Percentiles rank a stretch among this genome's conserved stretches.
These are phyloP conservation scores for Chymomyza fuscimana DNA, from an alignment of 2,888 invertebrate species.

Conservation along the genomic window DNA sequence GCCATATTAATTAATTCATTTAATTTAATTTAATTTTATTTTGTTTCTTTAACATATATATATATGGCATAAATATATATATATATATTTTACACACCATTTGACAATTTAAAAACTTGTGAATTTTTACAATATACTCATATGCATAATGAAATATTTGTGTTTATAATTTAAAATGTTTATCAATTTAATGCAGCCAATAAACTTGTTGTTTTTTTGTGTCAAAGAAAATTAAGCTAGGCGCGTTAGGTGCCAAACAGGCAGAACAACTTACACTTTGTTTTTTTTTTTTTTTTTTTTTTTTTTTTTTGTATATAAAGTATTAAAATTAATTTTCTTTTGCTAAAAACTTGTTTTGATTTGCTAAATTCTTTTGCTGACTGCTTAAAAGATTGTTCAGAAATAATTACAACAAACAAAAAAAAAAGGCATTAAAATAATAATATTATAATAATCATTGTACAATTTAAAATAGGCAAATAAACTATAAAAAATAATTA, in stretches of 20 bases:
- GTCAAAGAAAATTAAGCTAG: background rate
- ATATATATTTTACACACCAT: background rate
- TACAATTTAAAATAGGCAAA: slow-evolving; percentile 5
- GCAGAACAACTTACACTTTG: slow-evolving; percentile 26
- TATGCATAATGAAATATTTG: background rate
- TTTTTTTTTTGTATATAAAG: slow-evolving; percentile 47
- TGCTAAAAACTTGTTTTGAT: slow-evolving; percentile 25
- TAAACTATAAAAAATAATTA: slow-evolving; percentile 8
- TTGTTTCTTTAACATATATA: background rate
- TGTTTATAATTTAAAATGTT: background rate
- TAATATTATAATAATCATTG: slow-evolving; percentile 7
- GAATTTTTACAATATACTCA: background rate
- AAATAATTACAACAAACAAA: slow-evolving; percentile 2
- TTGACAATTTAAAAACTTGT: background rate
- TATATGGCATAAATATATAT: background rate
- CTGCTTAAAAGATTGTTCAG: background rate
- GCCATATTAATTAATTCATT: background rate
- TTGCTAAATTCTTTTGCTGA: slow-evolving; percentile 8
- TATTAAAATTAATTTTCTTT: slow-evolving; percentile 29
- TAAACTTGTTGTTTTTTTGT: slow-evolving; percentile 11
- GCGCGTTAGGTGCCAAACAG: slow-evolving; percentile 21
- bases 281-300: slow-evolving; percentile 11
- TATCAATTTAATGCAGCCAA: background rate
- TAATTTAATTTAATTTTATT: background rate
- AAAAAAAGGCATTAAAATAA: slow-evolving; percentile 7